Conservation (phyloP, 2,113 vertebrate genomes). For the Corythaeola cristata region DNA sequence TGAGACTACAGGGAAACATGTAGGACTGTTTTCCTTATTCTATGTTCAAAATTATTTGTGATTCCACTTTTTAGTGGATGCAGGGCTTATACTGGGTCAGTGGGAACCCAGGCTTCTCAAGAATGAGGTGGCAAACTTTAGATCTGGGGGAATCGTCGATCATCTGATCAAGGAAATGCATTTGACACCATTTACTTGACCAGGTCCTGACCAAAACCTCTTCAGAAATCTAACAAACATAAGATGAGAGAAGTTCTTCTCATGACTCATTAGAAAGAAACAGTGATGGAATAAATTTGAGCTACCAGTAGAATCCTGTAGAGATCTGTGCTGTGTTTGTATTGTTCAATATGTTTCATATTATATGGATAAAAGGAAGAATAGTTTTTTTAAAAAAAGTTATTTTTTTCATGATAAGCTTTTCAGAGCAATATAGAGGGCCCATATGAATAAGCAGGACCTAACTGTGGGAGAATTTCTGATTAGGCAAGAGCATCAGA, state of each 20-base stretch:
- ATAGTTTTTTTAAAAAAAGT: background rate
- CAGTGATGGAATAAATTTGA: background rate
- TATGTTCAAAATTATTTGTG: background rate
- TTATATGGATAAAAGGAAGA: background rate
- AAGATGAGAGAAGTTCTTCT: background rate
- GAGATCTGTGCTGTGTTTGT: background rate
- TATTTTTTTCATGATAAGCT: background rate
- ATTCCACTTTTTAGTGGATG: background rate
- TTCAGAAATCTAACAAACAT: background rate
- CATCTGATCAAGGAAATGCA: background rate
- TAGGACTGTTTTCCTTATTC: background rate
- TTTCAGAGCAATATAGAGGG: background rate
- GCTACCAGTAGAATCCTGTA: background rate
- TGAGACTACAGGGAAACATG: slow-evolving; percentile 25
- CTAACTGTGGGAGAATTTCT: background rate
- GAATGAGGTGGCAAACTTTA: background rate
- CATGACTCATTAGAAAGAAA: background rate
- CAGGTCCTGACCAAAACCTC: background rate
- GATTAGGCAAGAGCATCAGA: background rate
- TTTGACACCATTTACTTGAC: background rate
- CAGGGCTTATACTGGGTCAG: background rate
- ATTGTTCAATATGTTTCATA: background rate
- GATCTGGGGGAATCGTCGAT: background rate
- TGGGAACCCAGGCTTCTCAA: background rate
- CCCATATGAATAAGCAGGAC: background rate